phyloP scores from a whole-genome alignment of 2,113 vertebrate genomes.

The Forbesichthys papilliferus region DNA sequence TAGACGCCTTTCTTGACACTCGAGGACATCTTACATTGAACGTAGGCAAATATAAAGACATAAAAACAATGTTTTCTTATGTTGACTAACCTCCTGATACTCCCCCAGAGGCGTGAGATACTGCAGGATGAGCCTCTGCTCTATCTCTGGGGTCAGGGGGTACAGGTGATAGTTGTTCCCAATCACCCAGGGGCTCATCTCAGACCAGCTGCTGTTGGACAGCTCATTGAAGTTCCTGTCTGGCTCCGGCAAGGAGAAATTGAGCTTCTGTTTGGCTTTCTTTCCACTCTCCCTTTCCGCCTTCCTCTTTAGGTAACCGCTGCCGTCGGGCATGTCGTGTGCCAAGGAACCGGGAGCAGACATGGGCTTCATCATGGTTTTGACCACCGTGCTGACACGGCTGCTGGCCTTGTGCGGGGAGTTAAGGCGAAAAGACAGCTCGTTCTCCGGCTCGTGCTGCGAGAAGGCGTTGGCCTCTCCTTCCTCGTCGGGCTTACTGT shows the following conservation, averaged over 20 bases:
- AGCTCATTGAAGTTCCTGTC: slow-evolving; percentile 91
- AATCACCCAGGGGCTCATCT: slow-evolving; percentile 99
- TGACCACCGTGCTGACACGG: slow-evolving; percentile 80
- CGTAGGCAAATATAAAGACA: too few relatives aligned
- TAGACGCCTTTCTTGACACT: too few relatives aligned
- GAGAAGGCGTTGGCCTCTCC: slow-evolving; percentile 44
- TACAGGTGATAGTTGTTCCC: slow-evolving; percentile 95
- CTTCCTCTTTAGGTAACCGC: slow-evolving; percentile 74
- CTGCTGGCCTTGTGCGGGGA: slow-evolving; percentile 83
- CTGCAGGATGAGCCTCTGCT: slow-evolving; percentile 95
- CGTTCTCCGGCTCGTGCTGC: slow-evolving; percentile 76
- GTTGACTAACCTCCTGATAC: slow-evolving; percentile 91
- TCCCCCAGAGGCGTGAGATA: slow-evolving; percentile 97
- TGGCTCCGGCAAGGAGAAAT: slow-evolving; percentile 86
- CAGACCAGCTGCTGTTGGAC: slow-evolving; percentile 99
- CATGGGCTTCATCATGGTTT: slow-evolving; percentile 79
- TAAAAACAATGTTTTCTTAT: too few relatives aligned
- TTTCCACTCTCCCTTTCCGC: slow-evolving; percentile 82
- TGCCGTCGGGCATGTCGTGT: slow-evolving; percentile 60
- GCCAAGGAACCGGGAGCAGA: slow-evolving; percentile 61
- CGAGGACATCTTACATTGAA: too few relatives aligned
- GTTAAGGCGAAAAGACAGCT: slow-evolving; percentile 84
- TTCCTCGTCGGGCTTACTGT: slow-evolving; percentile 27
- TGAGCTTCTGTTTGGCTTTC: slow-evolving; percentile 90
- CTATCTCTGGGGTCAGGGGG: slow-evolving; percentile 93